These are phyloP conservation scores for Urocyon cinereoargenteus DNA, from an alignment of 2,797 vertebrate species.

Conservation along the genomic window DNA sequence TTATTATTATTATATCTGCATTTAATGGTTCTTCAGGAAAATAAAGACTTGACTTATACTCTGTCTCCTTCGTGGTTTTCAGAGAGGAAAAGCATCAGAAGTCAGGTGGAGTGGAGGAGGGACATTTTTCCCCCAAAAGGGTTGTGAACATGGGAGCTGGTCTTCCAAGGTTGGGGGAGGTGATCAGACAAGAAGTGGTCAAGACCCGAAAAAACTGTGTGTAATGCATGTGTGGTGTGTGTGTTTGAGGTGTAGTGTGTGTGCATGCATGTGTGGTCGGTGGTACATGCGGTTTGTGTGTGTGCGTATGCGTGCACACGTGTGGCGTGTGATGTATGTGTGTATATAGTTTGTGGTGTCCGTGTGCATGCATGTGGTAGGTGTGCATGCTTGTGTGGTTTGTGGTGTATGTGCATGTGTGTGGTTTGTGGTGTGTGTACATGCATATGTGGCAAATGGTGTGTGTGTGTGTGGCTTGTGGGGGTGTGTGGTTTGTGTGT, in stretches of 20 bases:
- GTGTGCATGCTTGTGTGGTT: not conserved
- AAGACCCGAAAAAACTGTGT: not conserved
- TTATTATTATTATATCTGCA: too few species aligned
- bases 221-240: not conserved
- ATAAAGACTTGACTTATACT: not conserved
- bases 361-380: not conserved
- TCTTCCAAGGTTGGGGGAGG: not conserved
- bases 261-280: not conserved
- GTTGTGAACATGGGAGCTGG: not conserved
- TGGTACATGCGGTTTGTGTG: not conserved
- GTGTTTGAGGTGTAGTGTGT: not conserved
- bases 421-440: not conserved
- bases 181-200: not conserved
- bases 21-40: too few species aligned
- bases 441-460: not conserved
- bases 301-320: too few species aligned
- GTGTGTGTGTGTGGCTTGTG: not conserved
- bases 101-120: not conserved
- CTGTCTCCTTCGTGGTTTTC: not conserved
- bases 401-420: not conserved
- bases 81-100: not conserved
- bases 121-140: not conserved
- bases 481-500: not conserved
- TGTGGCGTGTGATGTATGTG: not conserved
- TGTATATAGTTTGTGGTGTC: too few species aligned